Conservation (phyloP, 2,888 invertebrate genomes). For the Reticulitermes lucifugus region DNA sequence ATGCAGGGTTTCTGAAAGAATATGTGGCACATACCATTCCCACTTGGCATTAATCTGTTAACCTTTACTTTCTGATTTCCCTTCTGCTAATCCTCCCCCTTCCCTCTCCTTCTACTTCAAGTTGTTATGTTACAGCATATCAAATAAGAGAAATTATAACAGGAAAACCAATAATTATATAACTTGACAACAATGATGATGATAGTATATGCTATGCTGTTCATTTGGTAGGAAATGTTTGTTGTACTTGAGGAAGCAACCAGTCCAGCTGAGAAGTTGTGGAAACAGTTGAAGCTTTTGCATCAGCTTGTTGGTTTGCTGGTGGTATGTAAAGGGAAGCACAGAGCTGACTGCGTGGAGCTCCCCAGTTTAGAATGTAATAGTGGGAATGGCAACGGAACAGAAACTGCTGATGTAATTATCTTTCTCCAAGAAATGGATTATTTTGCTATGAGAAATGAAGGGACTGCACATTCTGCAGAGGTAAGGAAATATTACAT, state of each 20-base stretch:
- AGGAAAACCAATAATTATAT: too few species aligned
- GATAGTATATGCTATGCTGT: too few species aligned
- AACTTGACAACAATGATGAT: too few species aligned
- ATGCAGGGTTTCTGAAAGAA: too few species aligned
- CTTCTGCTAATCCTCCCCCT: too few species aligned
- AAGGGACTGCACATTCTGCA: neutral
- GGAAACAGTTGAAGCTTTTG: slow-evolving; percentile 3
- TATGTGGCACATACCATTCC: too few species aligned
- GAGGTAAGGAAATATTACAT: neutral
- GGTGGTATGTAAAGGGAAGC: neutral
- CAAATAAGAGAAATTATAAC: too few species aligned
- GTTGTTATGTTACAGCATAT: too few species aligned
- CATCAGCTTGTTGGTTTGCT: slow-evolving; percentile 4
- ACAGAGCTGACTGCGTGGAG: neutral
- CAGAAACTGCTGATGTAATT: neutral
- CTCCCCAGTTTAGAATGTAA: neutral
- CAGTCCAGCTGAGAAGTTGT: neutral
- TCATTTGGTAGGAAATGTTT: neutral
- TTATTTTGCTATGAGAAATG: neutral
- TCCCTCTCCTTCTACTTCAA: too few species aligned
- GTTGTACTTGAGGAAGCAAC: neutral
- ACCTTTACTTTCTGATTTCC: too few species aligned
- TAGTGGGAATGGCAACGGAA: neutral
- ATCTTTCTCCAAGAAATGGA: neutral
- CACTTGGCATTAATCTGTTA: too few species aligned